Conservation (phyloP, 2,113 vertebrate species). For the Cardinalis cardinalis region DNA sequence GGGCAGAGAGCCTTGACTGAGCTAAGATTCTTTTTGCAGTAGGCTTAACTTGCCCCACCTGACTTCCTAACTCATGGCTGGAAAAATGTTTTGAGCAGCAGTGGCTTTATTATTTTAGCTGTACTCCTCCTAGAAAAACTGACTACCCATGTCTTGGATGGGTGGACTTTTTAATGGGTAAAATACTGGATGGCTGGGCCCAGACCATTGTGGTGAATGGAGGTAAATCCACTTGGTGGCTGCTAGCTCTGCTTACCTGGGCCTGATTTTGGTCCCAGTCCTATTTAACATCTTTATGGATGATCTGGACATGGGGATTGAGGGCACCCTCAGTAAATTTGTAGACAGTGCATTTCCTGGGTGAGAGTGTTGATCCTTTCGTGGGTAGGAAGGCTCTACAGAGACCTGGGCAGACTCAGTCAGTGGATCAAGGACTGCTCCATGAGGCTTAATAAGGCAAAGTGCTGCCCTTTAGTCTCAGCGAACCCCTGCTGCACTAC, state of each 20-base stretch:
- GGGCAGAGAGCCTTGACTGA: not conserved
- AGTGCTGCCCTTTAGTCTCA: not conserved
- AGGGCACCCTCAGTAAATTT: not conserved
- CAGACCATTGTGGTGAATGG: not conserved
- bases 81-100: not conserved
- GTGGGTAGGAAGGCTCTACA: not conserved
- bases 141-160: not conserved
- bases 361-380: not conserved
- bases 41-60: not conserved
- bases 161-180: not conserved
- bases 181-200: not conserved
- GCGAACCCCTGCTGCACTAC: not conserved
- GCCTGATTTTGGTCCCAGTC: not conserved
- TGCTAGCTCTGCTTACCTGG: rapidly evolving
- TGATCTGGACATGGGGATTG: not conserved
- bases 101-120: not conserved
- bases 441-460: not conserved
- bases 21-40: not conserved
- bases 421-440: too few species aligned
- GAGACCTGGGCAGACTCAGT: not conserved
- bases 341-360: not conserved
- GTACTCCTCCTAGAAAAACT: not conserved
- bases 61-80: not conserved
- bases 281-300: not conserved
- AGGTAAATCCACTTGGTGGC: not conserved